Conservation (phyloP, 2,797 vertebrate genomes). For the Selene dorsalis region DNA sequence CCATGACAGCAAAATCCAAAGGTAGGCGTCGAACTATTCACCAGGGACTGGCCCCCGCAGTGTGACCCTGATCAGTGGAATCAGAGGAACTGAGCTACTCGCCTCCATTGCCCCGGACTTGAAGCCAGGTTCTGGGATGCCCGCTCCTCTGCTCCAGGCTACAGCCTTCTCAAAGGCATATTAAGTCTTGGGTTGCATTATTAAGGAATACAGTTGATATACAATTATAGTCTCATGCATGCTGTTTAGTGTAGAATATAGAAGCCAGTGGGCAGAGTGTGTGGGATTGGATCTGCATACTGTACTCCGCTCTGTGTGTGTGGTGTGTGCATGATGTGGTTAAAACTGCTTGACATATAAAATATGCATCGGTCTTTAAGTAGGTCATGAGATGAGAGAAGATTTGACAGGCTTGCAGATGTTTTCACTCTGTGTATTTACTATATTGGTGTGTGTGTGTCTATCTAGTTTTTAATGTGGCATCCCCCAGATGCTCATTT, state of each 20-base stretch:
- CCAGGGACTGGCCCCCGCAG: conserved; percentile 52
- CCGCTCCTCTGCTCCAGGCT: conserved; percentile 38
- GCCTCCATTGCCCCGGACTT: conserved; percentile 47
- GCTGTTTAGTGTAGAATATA: conserved; percentile 44
- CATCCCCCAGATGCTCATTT: not conserved
- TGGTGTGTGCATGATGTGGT: conserved; percentile 47
- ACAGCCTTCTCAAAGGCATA: conserved; percentile 51
- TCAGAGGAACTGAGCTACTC: conserved; percentile 41
- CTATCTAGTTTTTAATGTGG: not conserved
- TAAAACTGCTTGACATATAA: conserved; percentile 58
- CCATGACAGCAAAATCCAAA: conserved; percentile 69
- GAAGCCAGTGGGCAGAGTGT: conserved; percentile 68
- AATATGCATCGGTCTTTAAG: conserved; percentile 61
- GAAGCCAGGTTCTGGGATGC: conserved; percentile 37
- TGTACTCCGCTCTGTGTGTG: conserved; percentile 50
- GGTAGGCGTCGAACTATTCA: conserved; percentile 62
- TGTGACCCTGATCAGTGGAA: conserved; percentile 66
- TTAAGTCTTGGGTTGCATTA: conserved; percentile 48
- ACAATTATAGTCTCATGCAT: conserved; percentile 52
- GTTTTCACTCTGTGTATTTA: conserved; percentile 16
- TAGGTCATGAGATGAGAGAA: conserved; percentile 58
- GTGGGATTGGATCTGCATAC: conserved; percentile 71
- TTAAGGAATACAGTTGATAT: conserved; percentile 38
- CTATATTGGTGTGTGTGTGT: not conserved
- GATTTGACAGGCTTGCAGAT: conserved; percentile 7